Base-by-base conservation (phyloP, 2,797 vertebrate species). In the Bucorvus abyssinicus region DNA sequence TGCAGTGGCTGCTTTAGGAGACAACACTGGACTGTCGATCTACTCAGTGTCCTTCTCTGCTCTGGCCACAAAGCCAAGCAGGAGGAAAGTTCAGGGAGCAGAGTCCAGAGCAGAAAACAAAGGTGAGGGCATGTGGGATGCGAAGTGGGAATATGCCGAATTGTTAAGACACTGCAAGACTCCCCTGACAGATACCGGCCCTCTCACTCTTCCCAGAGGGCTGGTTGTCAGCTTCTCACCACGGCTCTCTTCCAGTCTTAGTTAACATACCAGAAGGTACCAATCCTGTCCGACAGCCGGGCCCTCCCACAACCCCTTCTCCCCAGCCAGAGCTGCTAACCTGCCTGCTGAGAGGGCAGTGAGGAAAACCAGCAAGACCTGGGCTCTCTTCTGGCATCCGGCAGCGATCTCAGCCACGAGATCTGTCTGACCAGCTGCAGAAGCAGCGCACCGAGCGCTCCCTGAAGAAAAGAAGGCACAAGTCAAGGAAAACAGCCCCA, bases 341-440 rank as follows among this genome's bases (percentile, higher is more conserved):
- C 95, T 96, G 94, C 6, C 36, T 57, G 90, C 73, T 49, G 77
- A 1, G 86, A 3, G 23, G 83, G 61, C 60, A 50, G 5, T 0
- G 88, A 24, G 3, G 87, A 27, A 3, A 88, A 20, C 81, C 88
- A 71, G 56, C 53, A 76, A 8, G 40, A 20, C 70, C 77, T 56
- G 36, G 2, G 73, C 60, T 95, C 87, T 0, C 63, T 80, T 27
- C 84, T 23, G 84, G 67, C 0, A 3, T 96, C 96, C 14, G 85
- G 78, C 89, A 96, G 89, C 6, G 89, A 89, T 5, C 91, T 69
- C 60, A 96, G 79, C 93, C 95, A 91, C 0, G 93, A 88, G 87
- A 94, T 36, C 24, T 96, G 93, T 5, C 91, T 13, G 71, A 94
- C 47, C 87, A 96, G 78, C 91, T 96, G 96, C 89, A 96, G 79